Evolutionary conservation across 2,113 vertebrate species (phyloP), one percentile per base, ranked within the genome.

Genomic region (Anas platyrhynchos): DNA sequence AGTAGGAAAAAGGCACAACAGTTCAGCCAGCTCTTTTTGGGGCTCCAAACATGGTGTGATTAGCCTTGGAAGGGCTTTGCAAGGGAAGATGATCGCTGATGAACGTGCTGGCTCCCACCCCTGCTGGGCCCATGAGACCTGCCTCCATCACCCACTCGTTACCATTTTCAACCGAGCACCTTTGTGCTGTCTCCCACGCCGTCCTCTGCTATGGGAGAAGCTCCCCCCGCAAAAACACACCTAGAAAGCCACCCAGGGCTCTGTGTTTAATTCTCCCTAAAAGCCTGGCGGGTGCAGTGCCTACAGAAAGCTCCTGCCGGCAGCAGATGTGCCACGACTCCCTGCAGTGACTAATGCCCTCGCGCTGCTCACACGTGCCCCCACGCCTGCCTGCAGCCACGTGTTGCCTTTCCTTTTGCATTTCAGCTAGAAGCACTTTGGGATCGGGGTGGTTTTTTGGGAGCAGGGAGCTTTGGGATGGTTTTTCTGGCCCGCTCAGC

Each of bases 101-200:
- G 76, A 72, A 84, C 48, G 73, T 2, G 6, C 54, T 82, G 77
- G 74, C 89, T 94, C 80, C 88, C 74, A 61, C 91, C 48, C 76
- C 25, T 46, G 54, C 59, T 0, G 6, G 91, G 86, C 80, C 83
- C 26, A 2, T 34, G 91, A 91, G 92, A 52, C 66, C 89, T 87
- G 54, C 89, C 86, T 91, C 69, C 81, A 48, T 66, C 95, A 91
- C 96, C 95, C 96, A 96, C 96, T 88, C 18, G 26, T 95, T 96
- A n/a, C 91, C 94, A 91, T 91, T 94, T 95, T 78, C 91, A 72
- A 89, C 59, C 2, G 0, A 88, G 74, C 34, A 72, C 86, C 94
- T 93, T 93, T 95, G 81, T 93, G 83, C 68, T 76, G 66, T 83
- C 91, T 95, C 96, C 94, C 96, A 95, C 91, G 13, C 74, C 1